These are phyloP conservation scores for Heliconius himera DNA, from an alignment of 1,140 invertebrate species.

Conservation along the genomic window DNA sequence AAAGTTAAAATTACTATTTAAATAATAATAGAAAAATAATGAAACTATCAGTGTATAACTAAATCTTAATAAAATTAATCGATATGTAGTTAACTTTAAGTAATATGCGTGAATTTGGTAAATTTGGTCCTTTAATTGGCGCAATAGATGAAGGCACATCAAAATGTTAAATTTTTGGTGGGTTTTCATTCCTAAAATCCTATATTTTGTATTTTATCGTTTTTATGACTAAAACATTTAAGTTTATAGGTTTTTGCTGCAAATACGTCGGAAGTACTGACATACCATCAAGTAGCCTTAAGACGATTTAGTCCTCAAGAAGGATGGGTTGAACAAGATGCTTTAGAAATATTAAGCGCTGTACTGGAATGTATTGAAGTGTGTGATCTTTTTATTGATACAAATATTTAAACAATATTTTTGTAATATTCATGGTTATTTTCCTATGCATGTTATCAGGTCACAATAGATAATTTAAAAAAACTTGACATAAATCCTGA, in stretches of 20 bases:
- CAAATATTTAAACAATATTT: background rate
- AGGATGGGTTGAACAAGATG: slow-evolving; percentile 99
- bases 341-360: slow-evolving; percentile 90
- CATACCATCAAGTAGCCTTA: slow-evolving; percentile 94
- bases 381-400: slow-evolving; percentile 45
- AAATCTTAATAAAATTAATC: slow-evolving; percentile 17
- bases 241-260: slow-evolving; percentile 92
- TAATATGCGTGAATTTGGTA: slow-evolving; percentile 77
- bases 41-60: background rate
- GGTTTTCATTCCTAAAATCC: slow-evolving; percentile 25
- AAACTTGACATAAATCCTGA: slow-evolving; percentile 86
- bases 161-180: slow-evolving; percentile 94
- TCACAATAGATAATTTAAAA: slow-evolving; percentile 84
- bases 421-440: slow-evolving; percentile 1
- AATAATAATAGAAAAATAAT: background rate
- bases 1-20: background rate
- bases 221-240: slow-evolving; percentile 22
- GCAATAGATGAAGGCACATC: slow-evolving; percentile 97
- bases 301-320: slow-evolving; percentile 90
- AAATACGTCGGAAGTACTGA: slow-evolving; percentile 93
- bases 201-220: slow-evolving; percentile 19
- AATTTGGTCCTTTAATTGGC: slow-evolving; percentile 87
- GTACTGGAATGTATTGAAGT: slow-evolving; percentile 88
- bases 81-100: slow-evolving; percentile 28
- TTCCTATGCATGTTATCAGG: slow-evolving; percentile 52